Conservation (phyloP, 30 jellyfish, hydroid and myxozoan species). For the Mastigias papua region DNA sequence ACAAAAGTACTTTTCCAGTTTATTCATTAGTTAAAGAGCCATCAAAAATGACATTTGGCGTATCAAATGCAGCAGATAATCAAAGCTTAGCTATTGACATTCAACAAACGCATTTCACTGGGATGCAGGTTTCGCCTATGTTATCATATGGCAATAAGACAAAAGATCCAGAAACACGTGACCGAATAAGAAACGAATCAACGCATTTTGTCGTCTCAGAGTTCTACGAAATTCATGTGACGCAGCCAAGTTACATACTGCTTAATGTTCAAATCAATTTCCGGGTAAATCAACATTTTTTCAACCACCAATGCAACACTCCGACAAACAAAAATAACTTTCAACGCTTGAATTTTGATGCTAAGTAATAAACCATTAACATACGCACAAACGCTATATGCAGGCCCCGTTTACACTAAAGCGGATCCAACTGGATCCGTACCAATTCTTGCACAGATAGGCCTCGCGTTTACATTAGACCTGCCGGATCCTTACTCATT, state of each 20-base stretch:
- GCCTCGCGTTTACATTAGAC: too few relatives aligned
- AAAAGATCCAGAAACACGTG: background rate
- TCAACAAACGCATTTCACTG: background rate
- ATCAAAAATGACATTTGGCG: background rate
- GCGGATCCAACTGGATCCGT: too few relatives aligned
- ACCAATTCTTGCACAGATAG: too few relatives aligned
- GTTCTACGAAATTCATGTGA: background rate
- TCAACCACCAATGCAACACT: too few relatives aligned
- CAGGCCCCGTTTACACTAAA: too few relatives aligned
- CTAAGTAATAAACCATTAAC: too few relatives aligned
- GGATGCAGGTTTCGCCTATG: background rate
- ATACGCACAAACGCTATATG: too few relatives aligned
- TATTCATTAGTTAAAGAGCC: background rate
- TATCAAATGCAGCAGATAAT: constrained; percentile 20
- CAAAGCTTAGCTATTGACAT: background rate
- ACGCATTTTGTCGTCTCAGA: background rate
- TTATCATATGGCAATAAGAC: background rate
- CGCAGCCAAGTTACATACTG: background rate
- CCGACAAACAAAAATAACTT: too few relatives aligned
- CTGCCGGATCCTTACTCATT: too few relatives aligned
- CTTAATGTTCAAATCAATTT: background rate
- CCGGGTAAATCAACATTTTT: background rate
- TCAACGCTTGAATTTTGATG: too few relatives aligned
- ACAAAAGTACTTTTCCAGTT: background rate
- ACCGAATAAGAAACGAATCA: background rate